Base-by-base conservation (phyloP, 2,888 invertebrate genomes). In the Philaethria dido region DNA sequence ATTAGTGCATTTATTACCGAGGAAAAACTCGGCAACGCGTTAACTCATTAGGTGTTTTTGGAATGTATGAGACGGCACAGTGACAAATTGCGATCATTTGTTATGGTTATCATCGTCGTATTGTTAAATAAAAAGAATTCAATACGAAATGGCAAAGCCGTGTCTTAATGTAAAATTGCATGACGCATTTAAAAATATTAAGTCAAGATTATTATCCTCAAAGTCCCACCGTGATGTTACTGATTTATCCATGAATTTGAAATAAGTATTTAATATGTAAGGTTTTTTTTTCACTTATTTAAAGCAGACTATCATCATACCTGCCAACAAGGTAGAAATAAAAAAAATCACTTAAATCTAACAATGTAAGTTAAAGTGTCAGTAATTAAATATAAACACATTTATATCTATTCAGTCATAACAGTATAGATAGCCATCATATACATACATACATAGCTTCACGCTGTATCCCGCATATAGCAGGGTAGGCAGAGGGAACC, bases 31-130 rank as follows among this genome's bases (percentile, higher is more conserved):
- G 79, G 79, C 82, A 79, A 80, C 78, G 76, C 74, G 74, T 74
- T 76, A 75, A 78, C 79, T 85, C 86, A 89, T 89, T 88, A 88
- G 79, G 79, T 88, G 74, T 77, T 80, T 80, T 80, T 69, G 70
- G 69, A 59, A 60, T 69, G 73, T 70, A 77, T 75, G 74, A 73
- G 77, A 77, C 76, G 74, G 73, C 72, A 79, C 75, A 81, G 80
- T 86, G 83, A 86, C 82, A 81, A 79, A 84, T 86, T 80, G 79
- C 80, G 70, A 75, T 73, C 73, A 70, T 73, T 67, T 72, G 74
- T 76, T 78, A 78, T 74, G 76, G 75, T 74, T 78, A 79, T 82
- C 78, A 79, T 81, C 78, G 78, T 81, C 82, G 78, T 75, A 62
- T 74, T 68, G 69, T 68, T 65, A 47, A 63, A 67, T 60, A 70